Conservation (phyloP, 2,888 invertebrate species). For the Operophtera brumata region DNA sequence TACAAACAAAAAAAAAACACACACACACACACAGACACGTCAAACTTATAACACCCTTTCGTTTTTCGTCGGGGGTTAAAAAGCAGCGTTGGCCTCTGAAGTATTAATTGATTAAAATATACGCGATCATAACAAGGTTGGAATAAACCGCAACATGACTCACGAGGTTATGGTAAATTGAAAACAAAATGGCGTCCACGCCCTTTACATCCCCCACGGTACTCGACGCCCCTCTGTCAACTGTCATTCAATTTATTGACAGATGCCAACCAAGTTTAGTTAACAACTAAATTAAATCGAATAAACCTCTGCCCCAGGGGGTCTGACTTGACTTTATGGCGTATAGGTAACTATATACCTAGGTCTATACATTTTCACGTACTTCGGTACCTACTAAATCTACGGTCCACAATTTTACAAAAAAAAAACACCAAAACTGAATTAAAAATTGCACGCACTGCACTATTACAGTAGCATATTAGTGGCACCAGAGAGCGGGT, state of each 20-base stretch:
- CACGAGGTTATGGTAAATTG: conserved; percentile 27
- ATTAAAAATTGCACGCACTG: too few relatives aligned
- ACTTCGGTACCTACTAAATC: too few relatives aligned
- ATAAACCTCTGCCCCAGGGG: background rate
- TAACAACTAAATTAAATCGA: conserved; percentile 18
- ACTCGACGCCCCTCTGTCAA: conserved; percentile 53
- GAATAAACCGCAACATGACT: conserved; percentile 10
- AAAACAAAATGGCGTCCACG: conserved; percentile 51
- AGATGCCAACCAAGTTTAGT: conserved; percentile 30
- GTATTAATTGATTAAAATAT: background rate
- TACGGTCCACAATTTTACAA: too few relatives aligned
- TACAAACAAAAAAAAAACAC: too few relatives aligned
- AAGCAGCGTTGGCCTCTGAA: background rate
- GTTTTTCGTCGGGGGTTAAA: background rate
- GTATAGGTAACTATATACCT: background rate
- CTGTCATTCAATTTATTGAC: conserved; percentile 51
- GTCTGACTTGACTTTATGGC: background rate
- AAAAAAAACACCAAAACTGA: background rate
- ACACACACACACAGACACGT: too few relatives aligned
- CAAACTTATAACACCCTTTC: too few relatives aligned
- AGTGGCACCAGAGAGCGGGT: background rate
- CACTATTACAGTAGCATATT: too few relatives aligned
- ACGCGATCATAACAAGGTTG: background rate
- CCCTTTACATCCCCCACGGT: conserved; percentile 42
- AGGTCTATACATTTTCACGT: too few relatives aligned